Evolutionary conservation across 2,797 vertebrate genomes (phyloP).

Genomic region (Enteromius mattozi): DNA sequence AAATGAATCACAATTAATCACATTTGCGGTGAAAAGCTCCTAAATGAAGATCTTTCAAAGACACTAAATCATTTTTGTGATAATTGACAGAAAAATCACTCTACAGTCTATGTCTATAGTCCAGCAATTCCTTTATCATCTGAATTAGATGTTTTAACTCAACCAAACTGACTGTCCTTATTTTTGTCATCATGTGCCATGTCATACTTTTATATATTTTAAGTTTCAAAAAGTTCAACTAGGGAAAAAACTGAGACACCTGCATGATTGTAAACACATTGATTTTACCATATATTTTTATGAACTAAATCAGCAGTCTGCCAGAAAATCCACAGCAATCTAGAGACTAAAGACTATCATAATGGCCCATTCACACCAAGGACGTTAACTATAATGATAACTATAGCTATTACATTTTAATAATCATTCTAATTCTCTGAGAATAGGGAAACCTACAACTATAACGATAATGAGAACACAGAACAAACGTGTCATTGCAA

Average conservation of each 20-base stretch:
- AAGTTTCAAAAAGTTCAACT: not conserved
- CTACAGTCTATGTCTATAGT: too few species aligned
- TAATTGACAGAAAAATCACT: not conserved
- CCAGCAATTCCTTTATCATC: too few species aligned
- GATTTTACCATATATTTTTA: not conserved
- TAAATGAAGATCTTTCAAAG: not conserved
- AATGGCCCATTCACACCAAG: not conserved
- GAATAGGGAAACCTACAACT: not conserved
- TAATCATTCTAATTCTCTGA: not conserved
- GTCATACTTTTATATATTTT: too few species aligned
- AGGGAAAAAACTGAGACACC: not conserved
- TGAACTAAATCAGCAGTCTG: not conserved
- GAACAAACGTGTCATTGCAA: not conserved
- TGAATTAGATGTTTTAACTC: too few species aligned
- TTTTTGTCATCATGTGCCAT: not conserved
- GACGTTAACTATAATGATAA: not conserved
- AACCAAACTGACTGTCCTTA: too few species aligned
- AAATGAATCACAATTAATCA: slow-evolving; percentile 20
- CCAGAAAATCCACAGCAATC: not conserved
- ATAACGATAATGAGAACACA: not conserved
- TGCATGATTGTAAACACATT: too few species aligned
- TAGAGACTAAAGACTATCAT: not conserved
- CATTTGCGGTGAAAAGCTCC: not conserved
- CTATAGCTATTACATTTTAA: not conserved
- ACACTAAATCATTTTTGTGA: not conserved